phyloP scores from a whole-genome alignment of 2,797 vertebrate genomes.

The Okamejei kenojei region DNA sequence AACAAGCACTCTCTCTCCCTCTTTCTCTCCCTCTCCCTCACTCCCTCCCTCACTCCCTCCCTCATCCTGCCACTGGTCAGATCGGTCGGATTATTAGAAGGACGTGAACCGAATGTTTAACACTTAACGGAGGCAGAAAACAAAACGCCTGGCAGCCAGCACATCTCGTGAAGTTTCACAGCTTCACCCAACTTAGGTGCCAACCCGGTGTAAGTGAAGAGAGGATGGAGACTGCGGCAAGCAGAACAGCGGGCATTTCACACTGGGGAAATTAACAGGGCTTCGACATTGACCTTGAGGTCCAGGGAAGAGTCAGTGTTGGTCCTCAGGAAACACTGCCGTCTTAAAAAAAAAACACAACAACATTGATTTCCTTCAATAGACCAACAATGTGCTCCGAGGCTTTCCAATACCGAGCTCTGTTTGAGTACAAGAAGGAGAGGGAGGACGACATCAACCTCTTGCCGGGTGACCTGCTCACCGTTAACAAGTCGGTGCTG shows the following conservation, averaged over 20 bases:
- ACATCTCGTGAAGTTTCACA: neutral
- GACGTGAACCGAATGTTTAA: neutral
- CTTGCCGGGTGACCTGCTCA: constrained; percentile 65
- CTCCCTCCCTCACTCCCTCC: neutral
- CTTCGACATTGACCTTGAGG: neutral
- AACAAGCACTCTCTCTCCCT: constrained; percentile 41
- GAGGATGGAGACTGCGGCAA: neutral
- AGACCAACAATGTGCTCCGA: constrained; percentile 57
- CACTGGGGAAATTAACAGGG: neutral
- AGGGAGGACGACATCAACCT: constrained; percentile 67
- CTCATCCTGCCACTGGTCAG: accelerated
- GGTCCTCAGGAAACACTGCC: neutral
- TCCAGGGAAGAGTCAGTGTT: neutral
- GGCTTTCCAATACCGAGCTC: constrained; percentile 65
- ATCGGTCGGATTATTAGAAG: neutral
- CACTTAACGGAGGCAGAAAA: neutral
- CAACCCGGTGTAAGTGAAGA: neutral
- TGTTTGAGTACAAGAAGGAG: constrained; percentile 68
- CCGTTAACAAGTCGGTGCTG: constrained; percentile 56
- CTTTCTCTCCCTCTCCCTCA: too few species aligned
- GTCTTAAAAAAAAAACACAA: neutral
- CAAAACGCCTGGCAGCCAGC: neutral
- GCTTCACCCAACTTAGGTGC: neutral
- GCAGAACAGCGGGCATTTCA: neutral
- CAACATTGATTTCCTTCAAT: too few species aligned